phyloP scores from a whole-genome alignment of 2,113 vertebrate genomes.

The Pipra filicauda region DNA sequence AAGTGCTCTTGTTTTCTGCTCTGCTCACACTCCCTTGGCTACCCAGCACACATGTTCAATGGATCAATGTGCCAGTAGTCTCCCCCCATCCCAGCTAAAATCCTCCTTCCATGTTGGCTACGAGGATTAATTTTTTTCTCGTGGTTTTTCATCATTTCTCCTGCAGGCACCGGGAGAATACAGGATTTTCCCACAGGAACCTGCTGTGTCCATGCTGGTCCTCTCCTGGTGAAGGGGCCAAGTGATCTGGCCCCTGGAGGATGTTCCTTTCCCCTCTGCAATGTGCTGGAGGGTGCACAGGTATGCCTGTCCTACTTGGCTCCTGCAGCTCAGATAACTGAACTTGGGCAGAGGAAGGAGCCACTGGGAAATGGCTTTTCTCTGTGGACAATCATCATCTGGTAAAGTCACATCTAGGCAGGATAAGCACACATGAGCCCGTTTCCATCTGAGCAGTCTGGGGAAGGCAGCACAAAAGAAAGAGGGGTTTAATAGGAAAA shows the following conservation, averaged over 20 bases:
- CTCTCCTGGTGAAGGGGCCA: neutral
- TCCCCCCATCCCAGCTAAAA: neutral
- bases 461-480: neutral
- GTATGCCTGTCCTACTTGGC: neutral
- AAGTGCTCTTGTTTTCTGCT: neutral
- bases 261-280: neutral
- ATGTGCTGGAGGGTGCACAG: rapidly evolving
- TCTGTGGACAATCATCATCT: neutral
- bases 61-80: rapidly evolving
- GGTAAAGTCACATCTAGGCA: neutral
- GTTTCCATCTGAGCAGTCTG: neutral
- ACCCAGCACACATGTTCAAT: rapidly evolving
- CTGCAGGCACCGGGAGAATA: neutral
- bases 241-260: neutral
- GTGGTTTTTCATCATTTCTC: neutral
- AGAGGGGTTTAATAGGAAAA: neutral
- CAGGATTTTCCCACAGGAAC: neutral
- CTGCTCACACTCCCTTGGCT: neutral
- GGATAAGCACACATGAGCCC: rapidly evolving
- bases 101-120: neutral
- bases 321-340: neutral
- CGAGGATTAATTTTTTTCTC: neutral
- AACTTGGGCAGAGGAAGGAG: neutral
- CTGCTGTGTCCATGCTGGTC: neutral
- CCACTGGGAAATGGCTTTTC: neutral